phyloP scores from a whole-genome alignment of 2,888 invertebrate genomes.

The Callyntrura sp. region DNA sequence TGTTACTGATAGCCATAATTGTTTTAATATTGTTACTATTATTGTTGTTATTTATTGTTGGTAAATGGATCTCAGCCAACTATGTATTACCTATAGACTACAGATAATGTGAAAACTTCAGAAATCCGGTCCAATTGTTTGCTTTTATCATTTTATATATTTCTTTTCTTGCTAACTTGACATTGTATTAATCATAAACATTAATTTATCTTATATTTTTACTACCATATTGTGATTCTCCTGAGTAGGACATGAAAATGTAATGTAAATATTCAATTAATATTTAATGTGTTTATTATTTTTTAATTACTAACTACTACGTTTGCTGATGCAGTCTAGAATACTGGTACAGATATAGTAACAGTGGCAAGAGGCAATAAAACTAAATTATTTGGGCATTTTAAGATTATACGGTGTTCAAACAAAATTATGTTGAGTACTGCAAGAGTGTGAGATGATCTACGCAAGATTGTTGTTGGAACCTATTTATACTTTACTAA shows the following conservation, averaged over 20 bases:
- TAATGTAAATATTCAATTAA: neutral
- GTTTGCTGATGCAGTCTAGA: neutral
- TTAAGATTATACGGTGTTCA: neutral
- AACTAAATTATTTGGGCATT: neutral
- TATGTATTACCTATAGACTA: neutral
- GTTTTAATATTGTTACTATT: neutral
- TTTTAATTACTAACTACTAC: too few relatives aligned
- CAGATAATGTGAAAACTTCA: neutral
- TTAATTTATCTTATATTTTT: neutral
- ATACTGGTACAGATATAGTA: neutral
- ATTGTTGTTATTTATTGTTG: too few relatives aligned
- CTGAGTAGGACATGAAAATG: neutral
- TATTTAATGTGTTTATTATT: too few relatives aligned
- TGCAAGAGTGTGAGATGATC: neutral
- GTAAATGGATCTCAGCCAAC: conserved; percentile 12
- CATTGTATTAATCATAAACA: neutral
- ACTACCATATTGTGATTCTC: conserved; percentile 23
- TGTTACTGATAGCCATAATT: neutral
- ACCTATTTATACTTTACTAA: neutral
- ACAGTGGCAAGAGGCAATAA: neutral
- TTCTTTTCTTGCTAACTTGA: neutral
- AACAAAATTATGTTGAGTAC: neutral
- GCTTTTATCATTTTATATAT: neutral
- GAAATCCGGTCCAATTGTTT: neutral
- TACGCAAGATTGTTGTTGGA: neutral